A percentile compares a stretch with the other conserved stretches of the same genome.
Conservation (phyloP, 1,140 invertebrate species). For the Diorhabda carinulata region DNA sequence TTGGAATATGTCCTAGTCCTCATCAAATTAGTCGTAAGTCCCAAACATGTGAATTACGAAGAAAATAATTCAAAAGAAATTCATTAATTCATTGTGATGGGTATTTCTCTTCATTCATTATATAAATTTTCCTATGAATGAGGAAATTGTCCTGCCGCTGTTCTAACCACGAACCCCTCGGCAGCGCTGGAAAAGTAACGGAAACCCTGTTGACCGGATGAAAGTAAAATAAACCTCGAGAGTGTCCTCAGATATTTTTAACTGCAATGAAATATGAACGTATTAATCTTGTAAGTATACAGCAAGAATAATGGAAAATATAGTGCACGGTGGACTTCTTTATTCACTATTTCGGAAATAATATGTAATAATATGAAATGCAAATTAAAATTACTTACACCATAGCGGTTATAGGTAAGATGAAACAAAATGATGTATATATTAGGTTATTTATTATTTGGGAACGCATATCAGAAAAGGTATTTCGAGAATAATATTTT, state of each 20-base stretch:
- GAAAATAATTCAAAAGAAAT: too few relatives aligned
- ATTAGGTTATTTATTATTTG: too few relatives aligned
- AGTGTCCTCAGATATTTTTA: constrained; percentile 41
- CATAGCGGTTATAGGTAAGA: not conserved
- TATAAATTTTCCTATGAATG: too few relatives aligned
- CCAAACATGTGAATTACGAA: too few relatives aligned
- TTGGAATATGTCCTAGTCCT: too few relatives aligned
- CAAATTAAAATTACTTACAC: not conserved
- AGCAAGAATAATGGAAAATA: constrained; percentile 31
- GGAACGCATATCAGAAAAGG: too few relatives aligned
- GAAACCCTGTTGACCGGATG: constrained; percentile 39
- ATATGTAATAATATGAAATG: not conserved
- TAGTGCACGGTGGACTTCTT: constrained; percentile 13
- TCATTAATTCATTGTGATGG: too few relatives aligned
- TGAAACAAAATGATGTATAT: not conserved
- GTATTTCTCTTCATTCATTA: too few relatives aligned
- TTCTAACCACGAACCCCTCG: not conserved
- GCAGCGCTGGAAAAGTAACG: constrained; percentile 8
- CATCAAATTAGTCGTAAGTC: too few relatives aligned
- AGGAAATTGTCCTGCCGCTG: not conserved
- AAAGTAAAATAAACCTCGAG: constrained; percentile 36
- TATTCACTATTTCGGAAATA: constrained; percentile 3
- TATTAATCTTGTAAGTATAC: constrained; percentile 39
- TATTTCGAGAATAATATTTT: too few relatives aligned
- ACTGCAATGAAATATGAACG: constrained; percentile 38